These are phyloP conservation scores for Piezodorus guildinii DNA, from an alignment of 1,140 invertebrate species.

Conservation along the genomic window DNA sequence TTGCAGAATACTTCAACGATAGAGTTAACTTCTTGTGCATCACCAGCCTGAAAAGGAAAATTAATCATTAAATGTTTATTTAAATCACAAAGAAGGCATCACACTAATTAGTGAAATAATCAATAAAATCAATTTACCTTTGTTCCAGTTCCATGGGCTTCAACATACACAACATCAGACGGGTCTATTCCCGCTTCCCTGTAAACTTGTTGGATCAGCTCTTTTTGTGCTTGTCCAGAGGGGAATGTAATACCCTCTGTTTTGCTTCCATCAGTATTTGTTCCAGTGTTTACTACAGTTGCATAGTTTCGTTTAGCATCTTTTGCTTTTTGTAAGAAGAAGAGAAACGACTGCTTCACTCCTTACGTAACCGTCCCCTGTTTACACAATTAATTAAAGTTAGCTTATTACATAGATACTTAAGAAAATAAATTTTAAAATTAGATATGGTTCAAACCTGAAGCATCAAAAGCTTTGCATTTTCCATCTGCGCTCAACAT, in stretches of 20 bases:
- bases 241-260: conserved; percentile 85
- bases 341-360: conserved; percentile 76
- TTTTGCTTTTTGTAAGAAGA: conserved; percentile 63
- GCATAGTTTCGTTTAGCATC: conserved; percentile 73
- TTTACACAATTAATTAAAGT: background rate
- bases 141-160: conserved; percentile 94
- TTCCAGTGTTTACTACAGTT: conserved; percentile 70
- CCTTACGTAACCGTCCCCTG: conserved; percentile 78
- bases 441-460: conserved; percentile 40
- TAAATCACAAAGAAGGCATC: too few species aligned
- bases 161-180: conserved; percentile 70
- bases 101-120: too few species aligned
- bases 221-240: conserved; percentile 71
- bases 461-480: conserved; percentile 87
- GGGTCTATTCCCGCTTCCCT: conserved; percentile 70
- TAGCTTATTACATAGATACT: too few species aligned
- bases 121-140: conserved; percentile 42
- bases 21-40: conserved; percentile 91
- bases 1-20: conserved; percentile 87
- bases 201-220: conserved; percentile 76
- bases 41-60: conserved; percentile 47
- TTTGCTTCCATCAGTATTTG: conserved; percentile 85
- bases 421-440: background rate
- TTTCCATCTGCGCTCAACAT: conserved; percentile 79
- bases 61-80: too few species aligned